Evolutionary conservation across 2,797 vertebrate species (phyloP).

Genomic region (Bryconaethiops microstoma): DNA sequence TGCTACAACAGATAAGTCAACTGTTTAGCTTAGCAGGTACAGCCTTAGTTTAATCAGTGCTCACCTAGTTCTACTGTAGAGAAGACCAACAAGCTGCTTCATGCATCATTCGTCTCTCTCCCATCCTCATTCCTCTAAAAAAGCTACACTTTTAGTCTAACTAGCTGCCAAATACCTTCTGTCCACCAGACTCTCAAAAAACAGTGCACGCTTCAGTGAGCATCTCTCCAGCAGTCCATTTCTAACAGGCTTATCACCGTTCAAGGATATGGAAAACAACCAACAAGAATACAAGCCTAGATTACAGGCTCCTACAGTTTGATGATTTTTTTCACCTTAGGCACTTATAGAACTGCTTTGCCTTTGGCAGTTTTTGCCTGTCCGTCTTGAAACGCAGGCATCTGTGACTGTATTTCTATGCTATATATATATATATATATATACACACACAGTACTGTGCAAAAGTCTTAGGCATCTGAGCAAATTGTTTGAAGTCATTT

Average conservation of each 20-base stretch:
- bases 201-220: background rate
- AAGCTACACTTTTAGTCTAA: background rate
- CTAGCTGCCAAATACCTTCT: background rate
- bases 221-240: background rate
- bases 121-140: background rate
- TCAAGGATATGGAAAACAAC: background rate
- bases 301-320: background rate
- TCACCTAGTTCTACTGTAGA: background rate
- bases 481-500: too few relatives aligned
- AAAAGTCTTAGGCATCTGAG: too few relatives aligned
- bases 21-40: background rate
- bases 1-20: background rate
- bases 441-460: too few relatives aligned
- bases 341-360: background rate
- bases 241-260: conserved; percentile 12
- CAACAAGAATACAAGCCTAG: background rate
- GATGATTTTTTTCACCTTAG: background rate
- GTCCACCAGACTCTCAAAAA: background rate
- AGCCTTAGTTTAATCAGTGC: background rate
- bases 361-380: background rate
- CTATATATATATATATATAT: background rate
- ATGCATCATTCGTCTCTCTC: background rate
- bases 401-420: background rate
- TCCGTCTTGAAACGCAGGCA: background rate
- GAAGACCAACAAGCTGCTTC: background rate